Base-by-base conservation (phyloP, 2,797 vertebrate species). In the Vipera ursinii region DNA sequence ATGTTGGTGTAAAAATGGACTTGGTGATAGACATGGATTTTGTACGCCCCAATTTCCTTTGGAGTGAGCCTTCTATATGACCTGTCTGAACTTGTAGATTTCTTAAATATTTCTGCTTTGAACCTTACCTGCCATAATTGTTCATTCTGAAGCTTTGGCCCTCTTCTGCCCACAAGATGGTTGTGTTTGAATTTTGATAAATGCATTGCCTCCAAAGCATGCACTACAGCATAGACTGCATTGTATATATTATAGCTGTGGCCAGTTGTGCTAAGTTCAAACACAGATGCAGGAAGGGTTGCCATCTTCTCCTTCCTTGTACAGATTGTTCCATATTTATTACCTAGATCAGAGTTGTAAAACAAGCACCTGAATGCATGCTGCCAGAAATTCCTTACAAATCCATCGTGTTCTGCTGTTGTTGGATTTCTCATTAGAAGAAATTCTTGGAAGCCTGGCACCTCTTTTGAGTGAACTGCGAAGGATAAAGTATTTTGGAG, bases 171-270 rank as follows among this genome's bases (percentile, higher is more conserved):
- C 28, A 22, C 7, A 10, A 24, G 1, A 7, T 0, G 17, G 15
- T 28, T 10, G 73, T 20, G 7, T 8, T 28, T 82, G 56, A n/a
- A 48, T 61, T 61, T 89, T 8, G 56, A 85, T 44, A 38, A 92
- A 38, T 15, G 8, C 57, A 89, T 53, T 51, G 69, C 13, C n/a
- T 63, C 69, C 69, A 92, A 44, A 32, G 91, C 85, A 60, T 89
- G 44, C 3, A 44, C 91, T 4, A 89, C 56, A 17, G 20, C 87
- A 82, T 89, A 61, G 38, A 60, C 56, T 6, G 91, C 91, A 38
- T 60, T 92, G 87, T 89, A 92, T 17, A 61, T 17, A 55, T 48
- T 92, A 44, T 92, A 92, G 12, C 91, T 92, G 12, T 92, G 87
- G 8, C 56, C 57, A 38, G 91, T 55, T 28, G 85, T 89, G 28